These are phyloP conservation scores for Anhinga rufa DNA, from an alignment of 2,113 vertebrate species.

Conservation along the genomic window DNA sequence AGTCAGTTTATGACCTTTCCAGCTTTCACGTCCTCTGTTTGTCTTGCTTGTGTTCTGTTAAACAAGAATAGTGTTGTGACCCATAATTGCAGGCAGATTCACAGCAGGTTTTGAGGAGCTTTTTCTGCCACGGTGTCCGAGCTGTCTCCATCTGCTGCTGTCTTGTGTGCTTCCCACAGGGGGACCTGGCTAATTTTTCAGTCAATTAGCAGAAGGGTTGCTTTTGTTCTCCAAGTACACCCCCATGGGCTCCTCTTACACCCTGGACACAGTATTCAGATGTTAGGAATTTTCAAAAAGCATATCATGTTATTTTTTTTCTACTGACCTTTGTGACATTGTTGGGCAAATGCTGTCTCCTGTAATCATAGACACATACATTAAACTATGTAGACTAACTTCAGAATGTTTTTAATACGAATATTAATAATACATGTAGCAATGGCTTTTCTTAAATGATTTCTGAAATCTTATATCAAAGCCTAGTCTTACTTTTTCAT, in stretches of 20 bases:
- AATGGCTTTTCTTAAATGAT: background rate
- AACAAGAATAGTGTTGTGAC: slow-evolving; percentile 87
- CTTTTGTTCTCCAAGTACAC: slow-evolving; percentile 87
- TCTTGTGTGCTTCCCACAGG: slow-evolving; percentile 83
- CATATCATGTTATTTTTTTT: slow-evolving; percentile 76
- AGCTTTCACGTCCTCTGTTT: slow-evolving; percentile 66
- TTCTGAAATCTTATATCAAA: background rate
- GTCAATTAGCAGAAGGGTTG: slow-evolving; percentile 99
- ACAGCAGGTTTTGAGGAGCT: slow-evolving; percentile 83
- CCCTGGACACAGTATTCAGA: slow-evolving; percentile 72
- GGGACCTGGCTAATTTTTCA: slow-evolving; percentile 95
- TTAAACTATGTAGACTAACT: slow-evolving; percentile 17
- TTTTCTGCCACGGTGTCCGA: slow-evolving; percentile 78
- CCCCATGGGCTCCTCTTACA: slow-evolving; percentile 85
- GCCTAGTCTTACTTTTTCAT: background rate
- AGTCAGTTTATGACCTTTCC: slow-evolving; percentile 68
- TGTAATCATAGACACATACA: slow-evolving; percentile 72
- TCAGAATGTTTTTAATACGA: background rate
- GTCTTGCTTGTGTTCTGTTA: slow-evolving; percentile 77
- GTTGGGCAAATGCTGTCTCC: slow-evolving; percentile 80
- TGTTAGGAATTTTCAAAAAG: slow-evolving; percentile 74
- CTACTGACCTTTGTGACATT: slow-evolving; percentile 87
- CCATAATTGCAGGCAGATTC: slow-evolving; percentile 86
- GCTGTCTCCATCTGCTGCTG: slow-evolving; percentile 91
- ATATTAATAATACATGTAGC: background rate